Conservation (phyloP, 2,113 vertebrate genomes). For the Eclectus roratus region DNA sequence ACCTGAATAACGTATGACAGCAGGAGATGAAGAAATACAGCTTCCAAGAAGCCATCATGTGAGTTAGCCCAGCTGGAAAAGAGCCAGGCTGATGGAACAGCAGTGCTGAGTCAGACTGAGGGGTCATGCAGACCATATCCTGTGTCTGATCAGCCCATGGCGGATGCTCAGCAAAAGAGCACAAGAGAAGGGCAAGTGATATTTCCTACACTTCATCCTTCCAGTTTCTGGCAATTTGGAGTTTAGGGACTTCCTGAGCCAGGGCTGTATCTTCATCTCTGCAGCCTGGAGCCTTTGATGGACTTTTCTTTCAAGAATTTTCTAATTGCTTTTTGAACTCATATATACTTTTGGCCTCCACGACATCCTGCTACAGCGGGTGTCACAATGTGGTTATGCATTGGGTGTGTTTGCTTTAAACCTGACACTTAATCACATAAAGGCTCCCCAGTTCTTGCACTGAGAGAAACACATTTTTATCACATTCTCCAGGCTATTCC, state of each 20-base stretch:
- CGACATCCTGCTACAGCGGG: not conserved
- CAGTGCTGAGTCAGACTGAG: slow-evolving; percentile 46
- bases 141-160: not conserved
- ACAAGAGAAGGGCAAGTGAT: not conserved
- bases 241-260: slow-evolving; percentile 35
- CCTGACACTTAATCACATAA: not conserved
- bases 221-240: slow-evolving; percentile 4
- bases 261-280: not conserved
- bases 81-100: slow-evolving; percentile 34
- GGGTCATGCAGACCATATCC: slow-evolving; percentile 40
- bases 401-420: slow-evolving; percentile 13
- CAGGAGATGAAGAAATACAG: not conserved
- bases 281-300: slow-evolving; percentile 1
- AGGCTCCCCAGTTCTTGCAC: not conserved
- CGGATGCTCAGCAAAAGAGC: not conserved
- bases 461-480: not conserved
- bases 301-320: slow-evolving; percentile 1
- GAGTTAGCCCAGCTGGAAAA: slow-evolving; percentile 23
- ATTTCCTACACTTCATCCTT: slow-evolving; percentile 27
- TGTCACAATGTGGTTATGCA: not conserved
- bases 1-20: not conserved
- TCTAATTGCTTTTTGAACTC: slow-evolving; percentile 5
- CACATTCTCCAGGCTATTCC: not conserved
- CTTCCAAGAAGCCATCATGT: not conserved
- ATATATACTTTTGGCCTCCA: not conserved